These are phyloP conservation scores for Macroramphosus scolopax DNA, from an alignment of 2,797 vertebrate genomes.

Conservation along the genomic window DNA sequence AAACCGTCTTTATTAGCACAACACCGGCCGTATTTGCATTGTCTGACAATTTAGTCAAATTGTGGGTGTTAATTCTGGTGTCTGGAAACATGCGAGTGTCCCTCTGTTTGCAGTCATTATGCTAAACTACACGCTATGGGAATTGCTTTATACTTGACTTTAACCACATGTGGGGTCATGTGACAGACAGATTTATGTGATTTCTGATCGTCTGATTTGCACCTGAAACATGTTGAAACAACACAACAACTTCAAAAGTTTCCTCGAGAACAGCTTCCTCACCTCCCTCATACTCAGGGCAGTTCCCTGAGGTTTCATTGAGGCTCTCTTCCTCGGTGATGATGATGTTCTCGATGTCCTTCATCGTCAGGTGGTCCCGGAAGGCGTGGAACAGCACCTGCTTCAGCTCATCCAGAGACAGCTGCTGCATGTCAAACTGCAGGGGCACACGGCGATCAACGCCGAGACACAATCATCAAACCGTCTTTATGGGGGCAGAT, in stretches of 20 bases:
- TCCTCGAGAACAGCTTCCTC: constrained; percentile 33
- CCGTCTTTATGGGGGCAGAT: constrained; percentile 15
- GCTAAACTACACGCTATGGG: no score
- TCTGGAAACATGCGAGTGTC: no score
- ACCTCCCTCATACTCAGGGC: constrained; percentile 97
- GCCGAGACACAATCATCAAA: constrained; percentile 41
- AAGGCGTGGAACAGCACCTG: constrained; percentile 98
- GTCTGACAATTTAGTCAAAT: no score
- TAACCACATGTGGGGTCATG: no score
- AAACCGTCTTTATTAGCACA: no score
- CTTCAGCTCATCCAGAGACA: constrained; percentile 98
- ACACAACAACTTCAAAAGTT: constrained; percentile 4
- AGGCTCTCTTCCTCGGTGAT: constrained; percentile 98
- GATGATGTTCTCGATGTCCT: constrained; percentile 99
- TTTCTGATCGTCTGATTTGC: not conserved
- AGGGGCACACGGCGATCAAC: constrained; percentile 55
- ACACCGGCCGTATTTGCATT: no score
- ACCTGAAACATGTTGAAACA: no score
- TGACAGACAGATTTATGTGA: no score
- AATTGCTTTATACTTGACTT: no score
- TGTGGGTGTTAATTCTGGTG: no score
- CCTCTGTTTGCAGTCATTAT: no score
- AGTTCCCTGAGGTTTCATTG: constrained; percentile 94
- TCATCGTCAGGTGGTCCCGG: constrained; percentile 97
- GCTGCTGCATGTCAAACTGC: constrained; percentile 99